These are phyloP conservation scores for Drosophila incognita DNA, from an alignment of 2,888 invertebrate species.

Conservation along the genomic window DNA sequence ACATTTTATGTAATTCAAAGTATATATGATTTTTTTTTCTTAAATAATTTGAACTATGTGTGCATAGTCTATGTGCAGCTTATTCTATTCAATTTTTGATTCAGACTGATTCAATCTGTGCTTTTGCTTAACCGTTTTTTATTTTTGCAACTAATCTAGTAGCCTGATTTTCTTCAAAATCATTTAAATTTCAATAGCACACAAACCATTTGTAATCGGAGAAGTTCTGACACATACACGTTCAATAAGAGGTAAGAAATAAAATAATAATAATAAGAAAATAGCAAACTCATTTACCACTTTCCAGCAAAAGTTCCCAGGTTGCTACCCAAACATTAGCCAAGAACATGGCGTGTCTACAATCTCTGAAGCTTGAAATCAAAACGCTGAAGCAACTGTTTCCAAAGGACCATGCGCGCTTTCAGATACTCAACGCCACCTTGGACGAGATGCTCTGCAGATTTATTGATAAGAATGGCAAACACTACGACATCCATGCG, in stretches of 20 bases:
- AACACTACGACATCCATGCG: constrained; percentile 97
- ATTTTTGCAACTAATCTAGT: not conserved
- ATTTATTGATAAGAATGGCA: constrained; percentile 97
- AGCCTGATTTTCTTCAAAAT: not conserved
- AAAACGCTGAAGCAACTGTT: constrained; percentile 97
- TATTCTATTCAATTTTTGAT: not conserved
- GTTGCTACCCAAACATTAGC: not conserved
- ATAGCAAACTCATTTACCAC: not conserved
- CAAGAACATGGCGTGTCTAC: constrained; percentile 90
- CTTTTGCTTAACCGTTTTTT: not conserved
- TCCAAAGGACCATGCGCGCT: constrained; percentile 97
- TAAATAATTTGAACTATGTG: not conserved
- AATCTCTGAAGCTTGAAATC: constrained; percentile 98
- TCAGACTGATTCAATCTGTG: too few species aligned
- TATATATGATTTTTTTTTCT: not conserved
- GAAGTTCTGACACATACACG: not conserved
- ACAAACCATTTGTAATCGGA: not conserved
- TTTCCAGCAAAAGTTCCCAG: not conserved
- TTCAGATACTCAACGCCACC: constrained; percentile 98
- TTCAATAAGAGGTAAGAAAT: not conserved
- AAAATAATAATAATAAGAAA: not conserved
- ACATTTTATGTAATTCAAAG: not conserved
- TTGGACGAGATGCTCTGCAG: constrained; percentile 99
- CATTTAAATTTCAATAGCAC: not conserved
- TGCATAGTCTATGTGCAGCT: not conserved